Base-by-base conservation (phyloP, 2,797 vertebrate genomes). In the Enteromius paludinosus region DNA sequence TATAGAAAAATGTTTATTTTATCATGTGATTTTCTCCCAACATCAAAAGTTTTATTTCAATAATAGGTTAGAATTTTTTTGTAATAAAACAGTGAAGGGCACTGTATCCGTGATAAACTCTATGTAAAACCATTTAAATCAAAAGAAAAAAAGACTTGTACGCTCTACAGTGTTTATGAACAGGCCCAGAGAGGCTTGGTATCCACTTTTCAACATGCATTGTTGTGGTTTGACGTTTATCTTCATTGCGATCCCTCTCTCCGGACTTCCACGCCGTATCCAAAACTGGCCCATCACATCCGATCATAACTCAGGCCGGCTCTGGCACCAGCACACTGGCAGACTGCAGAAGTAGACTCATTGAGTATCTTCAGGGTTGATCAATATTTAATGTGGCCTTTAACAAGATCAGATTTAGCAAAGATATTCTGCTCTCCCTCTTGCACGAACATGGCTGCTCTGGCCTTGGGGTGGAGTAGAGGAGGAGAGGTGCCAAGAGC, bases 331-430 rank as follows among this genome's bases (percentile, higher is more conserved):
- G 76, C 85, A 84, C 79, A 65, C 52, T 30, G 72, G 77, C 86
- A 68, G 82, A 66, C 82, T 75, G 87, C 82, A 79, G 79, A 85
- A 76, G 59, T 87, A 43, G 78, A 83, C 87, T 89, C 91, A 75
- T 86, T 88, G 91, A 92, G 92, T 92, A 90, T 94, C 92, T 90
- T 92, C 75, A 84, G 93, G 94, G 91, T 84, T 93, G 93, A 95
- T 96, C 95, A 96, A 96, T 96, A 95, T 95, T 96, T 96, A 94
- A 96, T 95, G 94, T 90, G 84, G 92, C 93, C 92, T 94, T 96
- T 95, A 92, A 95, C 92, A 93, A 95, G 94, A 94, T 92, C 92
- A 88, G 94, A 93, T 95, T 70, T 92, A 92, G 92, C 93, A 92
- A 95, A 91, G 94, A 90, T 78, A 94, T 84, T 84, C 82, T 72